Evolutionary conservation across 1,140 invertebrate genomes (phyloP).

Genomic region (Drosophila eugracilis): DNA sequence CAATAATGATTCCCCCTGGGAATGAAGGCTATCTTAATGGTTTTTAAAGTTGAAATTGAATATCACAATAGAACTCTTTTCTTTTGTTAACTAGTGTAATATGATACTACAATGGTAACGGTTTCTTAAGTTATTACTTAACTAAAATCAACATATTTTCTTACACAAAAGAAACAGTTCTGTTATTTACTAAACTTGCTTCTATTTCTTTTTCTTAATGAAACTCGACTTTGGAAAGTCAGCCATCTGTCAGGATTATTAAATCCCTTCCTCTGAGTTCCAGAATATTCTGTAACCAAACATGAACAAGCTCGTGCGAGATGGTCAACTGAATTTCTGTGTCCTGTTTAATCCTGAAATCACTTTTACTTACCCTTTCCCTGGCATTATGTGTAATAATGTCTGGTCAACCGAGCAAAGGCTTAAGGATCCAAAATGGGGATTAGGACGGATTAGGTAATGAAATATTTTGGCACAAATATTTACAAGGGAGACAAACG

Average conservation of each 20-base stretch:
- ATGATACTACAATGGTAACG: no score
- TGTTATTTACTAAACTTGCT: no score
- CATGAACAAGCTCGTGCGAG: constrained; percentile 38
- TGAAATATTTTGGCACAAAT: constrained; percentile 82
- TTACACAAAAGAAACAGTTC: no score
- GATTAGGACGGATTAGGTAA: constrained; percentile 71
- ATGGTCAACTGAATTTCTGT: constrained; percentile 7
- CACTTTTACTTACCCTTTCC: constrained; percentile 12
- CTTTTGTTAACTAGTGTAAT: no score
- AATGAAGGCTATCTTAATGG: no score
- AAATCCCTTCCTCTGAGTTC: background rate
- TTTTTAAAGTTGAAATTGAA: no score
- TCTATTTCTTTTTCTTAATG: constrained; percentile 3
- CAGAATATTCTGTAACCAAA: background rate
- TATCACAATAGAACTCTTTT: no score
- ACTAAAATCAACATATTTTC: no score
- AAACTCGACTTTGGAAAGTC: background rate
- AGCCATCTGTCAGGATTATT: background rate
- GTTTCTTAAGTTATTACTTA: no score
- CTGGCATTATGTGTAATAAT: constrained; percentile 54
- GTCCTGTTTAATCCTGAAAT: constrained; percentile 14
- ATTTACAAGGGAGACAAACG: constrained; percentile 49
- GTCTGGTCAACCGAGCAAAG: constrained; percentile 53
- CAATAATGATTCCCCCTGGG: no score
- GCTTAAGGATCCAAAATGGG: constrained; percentile 57